phyloP scores from a whole-genome alignment of 2,113 vertebrate species.

The Etia nguti region DNA sequence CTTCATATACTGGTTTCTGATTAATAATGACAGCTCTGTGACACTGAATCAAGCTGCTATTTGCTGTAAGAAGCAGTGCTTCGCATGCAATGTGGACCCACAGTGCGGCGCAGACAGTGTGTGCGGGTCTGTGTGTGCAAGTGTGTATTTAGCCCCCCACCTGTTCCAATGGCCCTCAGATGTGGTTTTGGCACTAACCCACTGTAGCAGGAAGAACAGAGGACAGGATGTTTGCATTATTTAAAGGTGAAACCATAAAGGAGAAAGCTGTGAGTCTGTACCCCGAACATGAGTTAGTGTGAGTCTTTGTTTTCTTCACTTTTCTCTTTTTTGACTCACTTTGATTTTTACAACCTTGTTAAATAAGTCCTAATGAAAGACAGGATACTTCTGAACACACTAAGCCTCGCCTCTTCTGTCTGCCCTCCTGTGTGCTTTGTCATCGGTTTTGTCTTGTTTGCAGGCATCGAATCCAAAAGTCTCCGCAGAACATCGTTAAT shows the following conservation, averaged over 20 bases:
- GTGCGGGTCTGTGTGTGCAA: conserved; percentile 9
- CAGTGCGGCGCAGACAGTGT: conserved; percentile 4
- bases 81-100: conserved; percentile 44
- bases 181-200: conserved; percentile 59
- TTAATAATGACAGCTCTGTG: conserved; percentile 8
- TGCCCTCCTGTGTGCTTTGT: conserved; percentile 26
- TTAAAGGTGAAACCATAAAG: conserved; percentile 63
- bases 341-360: conserved; percentile 41
- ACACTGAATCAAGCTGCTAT: conserved; percentile 4
- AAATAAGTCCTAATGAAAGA: conserved; percentile 55
- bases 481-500: not conserved
- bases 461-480: not conserved
- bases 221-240: conserved; percentile 57
- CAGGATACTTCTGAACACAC: conserved; percentile 6
- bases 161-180: conserved; percentile 49
- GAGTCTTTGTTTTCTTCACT: conserved; percentile 18
- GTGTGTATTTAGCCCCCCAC: conserved; percentile 46
- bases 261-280: conserved; percentile 50
- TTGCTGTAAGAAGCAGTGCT: conserved; percentile 13
- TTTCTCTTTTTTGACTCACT: conserved; percentile 48
- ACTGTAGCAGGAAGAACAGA: conserved; percentile 20
- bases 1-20: conserved; percentile 16
- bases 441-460: conserved; percentile 20
- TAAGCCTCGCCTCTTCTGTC: not conserved
- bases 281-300: conserved; percentile 16